These are phyloP conservation scores for Triplophysa bombifrons DNA, from an alignment of 2,797 vertebrate species.

Conservation along the genomic window DNA sequence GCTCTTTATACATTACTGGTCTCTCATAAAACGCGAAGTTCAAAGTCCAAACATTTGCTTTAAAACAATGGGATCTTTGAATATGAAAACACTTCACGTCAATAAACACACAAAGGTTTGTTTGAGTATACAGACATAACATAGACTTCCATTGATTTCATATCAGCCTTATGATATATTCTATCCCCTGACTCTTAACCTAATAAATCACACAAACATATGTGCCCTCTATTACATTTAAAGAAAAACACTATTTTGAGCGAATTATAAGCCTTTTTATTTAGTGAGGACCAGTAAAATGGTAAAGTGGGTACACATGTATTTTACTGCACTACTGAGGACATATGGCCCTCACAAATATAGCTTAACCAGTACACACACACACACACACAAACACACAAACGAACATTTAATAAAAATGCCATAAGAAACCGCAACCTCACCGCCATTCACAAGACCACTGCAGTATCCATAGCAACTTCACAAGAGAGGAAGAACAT, in stretches of 20 bases:
- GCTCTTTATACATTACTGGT: not conserved
- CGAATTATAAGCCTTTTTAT: too few species aligned
- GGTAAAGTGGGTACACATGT: too few species aligned
- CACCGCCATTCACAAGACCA: not conserved
- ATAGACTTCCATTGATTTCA: too few species aligned
- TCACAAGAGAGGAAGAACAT: slow-evolving; percentile 30
- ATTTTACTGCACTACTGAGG: too few species aligned
- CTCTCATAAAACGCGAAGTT: not conserved
- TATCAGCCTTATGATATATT: too few species aligned
- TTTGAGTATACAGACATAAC: too few species aligned
- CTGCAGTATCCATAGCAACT: slow-evolving; percentile 39
- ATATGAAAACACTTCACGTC: not conserved
- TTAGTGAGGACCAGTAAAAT: too few species aligned
- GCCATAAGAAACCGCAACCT: slow-evolving; percentile 20
- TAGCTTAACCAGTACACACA: too few species aligned
- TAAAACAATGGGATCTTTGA: not conserved
- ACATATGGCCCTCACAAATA: too few species aligned
- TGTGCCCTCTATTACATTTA: too few species aligned
- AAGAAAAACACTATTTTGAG: too few species aligned
- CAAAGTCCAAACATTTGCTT: not conserved
- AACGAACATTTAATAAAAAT: slow-evolving; percentile 1
- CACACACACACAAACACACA: not conserved
- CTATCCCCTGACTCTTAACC: too few species aligned
- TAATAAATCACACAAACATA: not conserved
- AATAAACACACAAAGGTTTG: not conserved